Percentiles rank a stretch among this genome's conserved stretches.
phyloP scores from a whole-genome alignment of 2,797 vertebrate species.

The Lates japonicus region DNA sequence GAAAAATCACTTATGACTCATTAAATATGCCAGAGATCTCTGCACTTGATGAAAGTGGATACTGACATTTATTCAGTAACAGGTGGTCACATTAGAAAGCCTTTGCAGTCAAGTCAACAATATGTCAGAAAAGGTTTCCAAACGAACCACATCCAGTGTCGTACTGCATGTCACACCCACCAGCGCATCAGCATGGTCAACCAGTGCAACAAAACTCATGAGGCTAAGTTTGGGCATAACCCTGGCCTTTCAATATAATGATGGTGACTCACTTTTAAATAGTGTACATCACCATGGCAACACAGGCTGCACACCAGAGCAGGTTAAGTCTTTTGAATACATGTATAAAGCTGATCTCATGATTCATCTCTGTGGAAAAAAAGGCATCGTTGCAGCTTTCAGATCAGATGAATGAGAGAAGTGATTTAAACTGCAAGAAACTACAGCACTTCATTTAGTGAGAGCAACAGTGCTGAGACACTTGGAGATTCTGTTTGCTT shows the following conservation, averaged over 20 bases:
- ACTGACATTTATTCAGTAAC: not conserved
- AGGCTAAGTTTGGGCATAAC: constrained; percentile 34
- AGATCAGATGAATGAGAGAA: constrained; percentile 39
- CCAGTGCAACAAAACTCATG: not conserved
- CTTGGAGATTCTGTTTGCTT: not conserved
- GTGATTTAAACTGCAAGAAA: constrained; percentile 1
- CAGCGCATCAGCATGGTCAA: not conserved
- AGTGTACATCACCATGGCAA: constrained; percentile 61
- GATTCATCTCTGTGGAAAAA: constrained; percentile 59
- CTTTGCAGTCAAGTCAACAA: not conserved
- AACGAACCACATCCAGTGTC: constrained; percentile 11
- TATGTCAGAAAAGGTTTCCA: constrained; percentile 8
- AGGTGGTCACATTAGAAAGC: not conserved
- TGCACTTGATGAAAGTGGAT: not conserved
- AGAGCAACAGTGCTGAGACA: not conserved
- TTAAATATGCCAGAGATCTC: not conserved
- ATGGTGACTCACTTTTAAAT: constrained; percentile 62
- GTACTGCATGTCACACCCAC: constrained; percentile 7
- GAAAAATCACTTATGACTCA: not conserved
- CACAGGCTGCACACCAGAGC: constrained; percentile 43
- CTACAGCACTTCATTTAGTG: not conserved
- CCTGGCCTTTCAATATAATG: constrained; percentile 23
- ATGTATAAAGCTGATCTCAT: constrained; percentile 41
- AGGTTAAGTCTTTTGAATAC: constrained; percentile 48
- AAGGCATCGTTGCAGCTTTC: constrained; percentile 29